A percentile compares a stretch with the other conserved stretches of the same genome.
Conservation (phyloP, 2,113 vertebrate species). For the Heliornis fulica region DNA sequence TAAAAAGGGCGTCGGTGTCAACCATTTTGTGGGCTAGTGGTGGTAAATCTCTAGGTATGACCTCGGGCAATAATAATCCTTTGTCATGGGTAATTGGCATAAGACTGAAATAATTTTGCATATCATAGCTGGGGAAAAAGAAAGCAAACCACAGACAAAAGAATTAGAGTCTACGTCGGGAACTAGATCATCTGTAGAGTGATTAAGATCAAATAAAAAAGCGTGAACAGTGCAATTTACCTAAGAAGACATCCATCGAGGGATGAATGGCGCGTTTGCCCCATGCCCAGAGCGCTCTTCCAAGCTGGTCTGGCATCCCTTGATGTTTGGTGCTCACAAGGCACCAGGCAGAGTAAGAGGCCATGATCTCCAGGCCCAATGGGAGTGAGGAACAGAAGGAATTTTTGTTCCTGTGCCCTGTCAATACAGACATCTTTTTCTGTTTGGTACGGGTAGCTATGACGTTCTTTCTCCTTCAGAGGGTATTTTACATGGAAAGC, state of each 20-base stretch:
- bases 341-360: background rate
- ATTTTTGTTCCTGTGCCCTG: background rate
- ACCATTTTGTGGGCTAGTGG: background rate
- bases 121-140: background rate
- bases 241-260: background rate
- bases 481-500: background rate
- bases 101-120: background rate
- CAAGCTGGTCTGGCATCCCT: fast-evolving
- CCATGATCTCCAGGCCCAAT: background rate
- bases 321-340: background rate
- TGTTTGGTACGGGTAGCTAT: background rate
- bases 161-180: background rate
- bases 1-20: background rate
- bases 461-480: background rate
- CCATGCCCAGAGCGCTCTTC: background rate
- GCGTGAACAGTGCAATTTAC: background rate
- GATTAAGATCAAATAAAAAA: background rate
- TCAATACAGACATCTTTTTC: fast-evolving
- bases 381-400: background rate
- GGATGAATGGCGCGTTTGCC: background rate
- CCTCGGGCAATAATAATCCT: background rate
- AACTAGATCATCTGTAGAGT: background rate
- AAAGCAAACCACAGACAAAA: background rate
- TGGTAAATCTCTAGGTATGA: background rate
- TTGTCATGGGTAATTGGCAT: background rate